Percentiles rank a stretch among this genome's conserved stretches.
Conservation (phyloP, 2,113 vertebrate genomes). For the Triplophysa tibetana region DNA sequence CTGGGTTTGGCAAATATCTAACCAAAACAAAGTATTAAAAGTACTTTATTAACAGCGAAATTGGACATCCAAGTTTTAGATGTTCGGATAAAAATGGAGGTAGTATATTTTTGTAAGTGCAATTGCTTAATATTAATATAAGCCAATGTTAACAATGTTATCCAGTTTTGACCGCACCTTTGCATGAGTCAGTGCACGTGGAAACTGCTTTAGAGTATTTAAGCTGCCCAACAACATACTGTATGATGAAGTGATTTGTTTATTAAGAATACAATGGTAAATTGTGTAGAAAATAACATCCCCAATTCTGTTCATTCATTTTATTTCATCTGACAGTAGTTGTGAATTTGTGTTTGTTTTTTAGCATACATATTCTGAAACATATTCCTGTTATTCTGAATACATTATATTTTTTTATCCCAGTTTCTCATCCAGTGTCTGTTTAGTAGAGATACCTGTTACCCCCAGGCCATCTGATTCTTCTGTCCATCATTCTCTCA, state of each 20-base stretch:
- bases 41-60: no score
- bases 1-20: no score
- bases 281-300: neutral
- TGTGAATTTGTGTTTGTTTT: neutral
- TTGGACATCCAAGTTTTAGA: no score
- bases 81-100: no score
- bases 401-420: slow-evolving; percentile 5
- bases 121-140: no score
- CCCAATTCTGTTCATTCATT: neutral
- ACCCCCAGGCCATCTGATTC: slow-evolving; percentile 6
- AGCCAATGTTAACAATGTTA: no score
- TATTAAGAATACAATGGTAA: neutral
- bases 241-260: neutral
- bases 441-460: slow-evolving; percentile 29
- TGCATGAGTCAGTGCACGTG: no score
- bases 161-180: no score
- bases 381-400: neutral
- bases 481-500: slow-evolving; percentile 27
- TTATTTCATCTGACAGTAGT: neutral
- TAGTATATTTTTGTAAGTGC: no score
- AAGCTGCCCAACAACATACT: no score
- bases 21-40: no score
- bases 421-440: slow-evolving; percentile 1
- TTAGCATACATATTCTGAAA: neutral
- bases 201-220: no score